Evolutionary conservation across 2,888 invertebrate genomes (phyloP), one percentile per base, ranked within the genome.

Genomic region (Limnephilus auricula): DNA sequence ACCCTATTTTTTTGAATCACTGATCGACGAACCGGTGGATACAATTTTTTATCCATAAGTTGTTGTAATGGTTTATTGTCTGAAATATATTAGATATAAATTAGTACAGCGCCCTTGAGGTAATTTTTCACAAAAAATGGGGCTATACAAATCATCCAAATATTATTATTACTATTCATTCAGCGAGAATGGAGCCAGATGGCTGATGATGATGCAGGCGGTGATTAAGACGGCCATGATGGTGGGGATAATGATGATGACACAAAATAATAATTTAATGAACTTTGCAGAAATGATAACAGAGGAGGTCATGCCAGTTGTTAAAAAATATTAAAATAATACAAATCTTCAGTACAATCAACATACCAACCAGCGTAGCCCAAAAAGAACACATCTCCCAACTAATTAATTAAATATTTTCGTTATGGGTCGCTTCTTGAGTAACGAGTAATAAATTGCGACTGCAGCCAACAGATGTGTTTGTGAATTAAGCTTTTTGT

Each of bases 381-480:
- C 65, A 65, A 25, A 65, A 65, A 6, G 25, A 65, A 65, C 65
- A 65, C 4, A 65, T 65, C 65, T 65, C 65, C 65, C 25, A 65
- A 65, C 25, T 65, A 65, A 65, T 65, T 65, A 65, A 34, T 32
- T 82, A 82, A 82, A 34, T 82, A 82, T 25, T 34, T 82, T 82
- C 34, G 82, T 15, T 37, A 10, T 82, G 25, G 34, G 34, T 37
- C 82, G 82, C 32, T 34, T 82, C 34, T 82, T 34, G 65, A 65
- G 65, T 65, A 65, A 65, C 65, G 65, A 32, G 32, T 34, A 82
- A 82, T 82, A 82, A 82, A 82, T 82, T 82, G 82, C 82, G 10
- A 82, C 34, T 34, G 65, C 50, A 25, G 25, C 32, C 25, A 82
- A 82, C 89, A 89, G 89, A 80, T 89, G 89, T 40, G 89, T n/a